A percentile compares a stretch with the other conserved stretches of the same genome.
Conservation (phyloP, 1,140 invertebrate genomes). For the Drosophila arawakana region DNA sequence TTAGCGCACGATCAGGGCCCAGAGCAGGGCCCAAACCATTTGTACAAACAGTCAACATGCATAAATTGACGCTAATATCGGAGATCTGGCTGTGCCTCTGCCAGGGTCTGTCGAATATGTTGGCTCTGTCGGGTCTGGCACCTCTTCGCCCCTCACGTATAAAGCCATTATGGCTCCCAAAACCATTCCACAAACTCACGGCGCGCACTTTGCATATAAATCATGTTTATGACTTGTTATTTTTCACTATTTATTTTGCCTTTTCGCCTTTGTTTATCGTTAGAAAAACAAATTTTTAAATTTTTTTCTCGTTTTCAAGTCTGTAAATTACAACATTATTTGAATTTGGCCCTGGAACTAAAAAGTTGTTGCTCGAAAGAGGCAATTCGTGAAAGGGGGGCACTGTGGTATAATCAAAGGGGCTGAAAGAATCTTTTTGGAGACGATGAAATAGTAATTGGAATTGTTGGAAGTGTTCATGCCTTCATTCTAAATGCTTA, state of each 20-base stretch:
- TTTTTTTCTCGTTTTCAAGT: slow-evolving; percentile 38
- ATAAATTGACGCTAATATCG: slow-evolving; percentile 78
- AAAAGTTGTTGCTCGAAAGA: neutral
- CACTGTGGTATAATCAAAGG: slow-evolving; percentile 2
- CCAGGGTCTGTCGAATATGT: slow-evolving; percentile 59
- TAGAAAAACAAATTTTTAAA: slow-evolving; percentile 57
- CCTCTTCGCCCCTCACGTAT: slow-evolving; percentile 39
- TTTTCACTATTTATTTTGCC: slow-evolving; percentile 78
- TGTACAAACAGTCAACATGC: slow-evolving; percentile 70
- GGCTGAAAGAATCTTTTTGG: slow-evolving; percentile 20
- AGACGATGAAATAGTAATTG: slow-evolving; percentile 28
- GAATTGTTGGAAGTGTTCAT: slow-evolving; percentile 14
- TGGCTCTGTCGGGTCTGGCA: slow-evolving; percentile 38
- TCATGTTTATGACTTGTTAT: slow-evolving; percentile 82
- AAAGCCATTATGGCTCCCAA: neutral
- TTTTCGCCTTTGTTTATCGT: slow-evolving; percentile 66
- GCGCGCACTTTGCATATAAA: slow-evolving; percentile 80
- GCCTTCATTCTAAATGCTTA: slow-evolving; percentile 26
- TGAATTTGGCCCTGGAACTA: slow-evolving; percentile 39
- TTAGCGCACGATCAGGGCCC: slow-evolving; percentile 56
- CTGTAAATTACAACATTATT: slow-evolving; percentile 79
- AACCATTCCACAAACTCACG: slow-evolving; percentile 38
- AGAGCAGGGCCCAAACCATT: slow-evolving; percentile 41
- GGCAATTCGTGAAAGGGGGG: neutral
- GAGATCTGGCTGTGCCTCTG: slow-evolving; percentile 21